Evolutionary conservation across 2,797 vertebrate species (phyloP).

Genomic region (Paratrypauchen microcephalus): DNA sequence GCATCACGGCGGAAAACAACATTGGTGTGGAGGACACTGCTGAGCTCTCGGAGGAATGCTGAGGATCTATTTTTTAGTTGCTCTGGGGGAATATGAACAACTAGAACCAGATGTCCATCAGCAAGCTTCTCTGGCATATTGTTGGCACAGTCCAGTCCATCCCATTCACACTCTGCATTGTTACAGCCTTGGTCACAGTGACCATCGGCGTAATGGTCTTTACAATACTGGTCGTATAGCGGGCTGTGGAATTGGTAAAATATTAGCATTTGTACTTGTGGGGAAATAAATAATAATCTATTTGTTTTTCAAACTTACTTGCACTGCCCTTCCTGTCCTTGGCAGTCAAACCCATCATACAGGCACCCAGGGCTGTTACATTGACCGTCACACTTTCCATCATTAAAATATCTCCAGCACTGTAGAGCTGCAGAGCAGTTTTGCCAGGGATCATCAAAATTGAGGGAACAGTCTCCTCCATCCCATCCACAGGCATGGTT

Average conservation of each 20-base stretch:
- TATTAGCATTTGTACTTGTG: slow-evolving; percentile 5
- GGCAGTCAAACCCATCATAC: slow-evolving; percentile 98
- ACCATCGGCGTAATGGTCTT: slow-evolving; percentile 95
- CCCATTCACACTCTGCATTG: slow-evolving; percentile 96
- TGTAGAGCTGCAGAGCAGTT: slow-evolving; percentile 93
- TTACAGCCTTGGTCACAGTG: slow-evolving; percentile 99
- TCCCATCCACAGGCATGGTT: slow-evolving; percentile 96
- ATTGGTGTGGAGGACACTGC: slow-evolving; percentile 95
- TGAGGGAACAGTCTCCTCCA: slow-evolving; percentile 95
- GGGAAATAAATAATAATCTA: neutral
- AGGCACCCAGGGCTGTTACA: slow-evolving; percentile 93
- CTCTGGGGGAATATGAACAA: slow-evolving; percentile 89
- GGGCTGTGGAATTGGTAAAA: slow-evolving; percentile 76
- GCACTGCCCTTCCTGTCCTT: slow-evolving; percentile 91
- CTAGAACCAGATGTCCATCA: slow-evolving; percentile 88
- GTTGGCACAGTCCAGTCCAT: slow-evolving; percentile 93
- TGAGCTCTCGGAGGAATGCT: slow-evolving; percentile 92
- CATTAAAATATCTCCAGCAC: slow-evolving; percentile 97
- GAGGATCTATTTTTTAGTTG: slow-evolving; percentile 89
- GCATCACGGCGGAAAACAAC: slow-evolving; percentile 90
- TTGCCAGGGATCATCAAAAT: slow-evolving; percentile 96
- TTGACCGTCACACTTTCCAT: slow-evolving; percentile 91
- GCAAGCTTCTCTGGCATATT: slow-evolving; percentile 93
- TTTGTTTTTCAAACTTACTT: slow-evolving; percentile 82
- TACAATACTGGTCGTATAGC: slow-evolving; percentile 97